phyloP scores from a whole-genome alignment of 2,797 vertebrate genomes.

The Falco berigora region DNA sequence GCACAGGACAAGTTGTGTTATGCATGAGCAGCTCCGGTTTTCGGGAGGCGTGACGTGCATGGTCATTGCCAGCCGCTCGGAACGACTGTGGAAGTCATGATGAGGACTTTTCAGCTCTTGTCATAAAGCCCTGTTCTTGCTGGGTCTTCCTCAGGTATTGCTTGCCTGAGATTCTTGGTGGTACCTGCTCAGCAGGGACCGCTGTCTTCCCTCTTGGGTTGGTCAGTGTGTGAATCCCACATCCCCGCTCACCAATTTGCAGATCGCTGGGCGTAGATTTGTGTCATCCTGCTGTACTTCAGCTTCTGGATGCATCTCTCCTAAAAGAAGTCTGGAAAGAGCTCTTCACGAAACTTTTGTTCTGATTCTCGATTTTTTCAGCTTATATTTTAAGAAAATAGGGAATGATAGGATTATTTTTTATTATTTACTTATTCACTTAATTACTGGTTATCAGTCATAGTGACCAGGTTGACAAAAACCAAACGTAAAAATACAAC shows the following conservation, averaged over 20 bases:
- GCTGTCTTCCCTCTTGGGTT: not conserved
- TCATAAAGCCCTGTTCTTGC: not conserved
- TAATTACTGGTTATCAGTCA: not conserved
- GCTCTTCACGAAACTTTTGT: not conserved
- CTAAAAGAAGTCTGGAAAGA: not conserved
- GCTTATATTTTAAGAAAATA: not conserved
- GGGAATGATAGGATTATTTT: not conserved
- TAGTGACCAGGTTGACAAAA: not conserved
- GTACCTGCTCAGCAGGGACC: not conserved
- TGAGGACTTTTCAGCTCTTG: not conserved
- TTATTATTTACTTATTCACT: not conserved
- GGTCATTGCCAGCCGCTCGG: not conserved
- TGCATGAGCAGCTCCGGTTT: not conserved
- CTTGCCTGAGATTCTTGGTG: not conserved
- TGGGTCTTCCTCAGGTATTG: not conserved
- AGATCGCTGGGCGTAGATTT: not conserved
- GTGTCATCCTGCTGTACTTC: not conserved
- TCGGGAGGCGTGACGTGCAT: rapidly evolving
- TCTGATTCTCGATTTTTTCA: not conserved
- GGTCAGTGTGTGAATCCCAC: not conserved
- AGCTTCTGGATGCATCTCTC: not conserved
- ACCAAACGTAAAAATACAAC: not conserved
- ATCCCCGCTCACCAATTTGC: not conserved
- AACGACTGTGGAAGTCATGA: not conserved
- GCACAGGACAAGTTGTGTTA: not conserved